Percentiles rank a stretch among this genome's conserved stretches.
phyloP scores from a whole-genome alignment of 2,113 vertebrate species.

The Oceanodroma tethys region DNA sequence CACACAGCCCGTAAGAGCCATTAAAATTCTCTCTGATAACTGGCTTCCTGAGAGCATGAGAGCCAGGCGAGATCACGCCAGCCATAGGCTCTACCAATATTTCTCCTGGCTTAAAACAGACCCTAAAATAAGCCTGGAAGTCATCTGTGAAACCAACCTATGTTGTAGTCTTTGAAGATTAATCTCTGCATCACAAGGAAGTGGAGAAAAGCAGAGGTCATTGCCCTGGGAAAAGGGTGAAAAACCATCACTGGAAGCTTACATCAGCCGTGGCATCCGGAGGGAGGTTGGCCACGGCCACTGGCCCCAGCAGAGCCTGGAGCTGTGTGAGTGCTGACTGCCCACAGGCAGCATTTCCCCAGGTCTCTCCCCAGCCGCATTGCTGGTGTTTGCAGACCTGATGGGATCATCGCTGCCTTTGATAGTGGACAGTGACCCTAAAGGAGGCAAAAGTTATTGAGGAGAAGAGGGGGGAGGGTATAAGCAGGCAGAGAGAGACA shows the following conservation, averaged over 20 bases:
- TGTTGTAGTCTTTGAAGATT: neutral
- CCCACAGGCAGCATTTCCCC: neutral
- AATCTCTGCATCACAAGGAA: neutral
- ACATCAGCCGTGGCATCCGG: neutral
- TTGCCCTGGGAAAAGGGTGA: neutral
- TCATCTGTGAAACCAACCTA: neutral
- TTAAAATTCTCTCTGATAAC: constrained; percentile 59
- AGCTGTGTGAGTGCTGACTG: neutral
- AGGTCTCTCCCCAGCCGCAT: neutral
- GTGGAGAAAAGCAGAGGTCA: neutral
- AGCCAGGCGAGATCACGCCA: neutral
- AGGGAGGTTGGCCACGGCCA: neutral
- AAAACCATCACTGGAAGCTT: neutral
- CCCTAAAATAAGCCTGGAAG: neutral
- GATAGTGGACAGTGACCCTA: neutral
- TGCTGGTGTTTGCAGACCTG: neutral
- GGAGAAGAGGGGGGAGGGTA: neutral
- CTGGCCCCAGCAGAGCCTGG: neutral
- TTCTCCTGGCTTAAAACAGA: constrained; percentile 3
- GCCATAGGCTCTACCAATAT: neutral
- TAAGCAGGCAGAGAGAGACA: neutral
- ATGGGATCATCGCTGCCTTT: neutral
- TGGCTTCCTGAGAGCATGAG: neutral
- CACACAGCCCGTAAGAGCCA: neutral
- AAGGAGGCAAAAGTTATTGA: rapidly evolving